Evolutionary conservation across 1,140 invertebrate genomes (phyloP), one percentile per base, ranked within the genome.

Genomic region (Neodiprion fabricii): DNA sequence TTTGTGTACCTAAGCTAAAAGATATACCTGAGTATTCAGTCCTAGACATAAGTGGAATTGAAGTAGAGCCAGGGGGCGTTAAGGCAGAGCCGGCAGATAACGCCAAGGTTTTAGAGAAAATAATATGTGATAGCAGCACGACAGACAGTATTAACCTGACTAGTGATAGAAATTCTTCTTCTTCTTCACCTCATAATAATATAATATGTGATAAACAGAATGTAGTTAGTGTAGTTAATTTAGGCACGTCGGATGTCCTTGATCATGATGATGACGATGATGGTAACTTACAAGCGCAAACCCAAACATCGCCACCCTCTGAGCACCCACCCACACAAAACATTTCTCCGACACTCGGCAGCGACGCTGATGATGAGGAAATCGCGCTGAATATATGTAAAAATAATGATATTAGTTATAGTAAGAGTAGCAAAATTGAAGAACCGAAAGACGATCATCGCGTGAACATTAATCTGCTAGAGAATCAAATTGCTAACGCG

Each of bases 61-160:
- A 74, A 48, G 69, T n/a, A 49, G 68, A 21, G 66, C 48, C 10
- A 72, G 21, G 48, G 14, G 67, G 53, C 14, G 12, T 28, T 53
- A 73, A 3, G 50, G 66, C 23, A 12, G 67, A 49, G 69, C 48
- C 11, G 67, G 14, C 12, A 53, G n/a, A 28, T 48, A n/a, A 67
- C 40, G 74, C 74, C 68, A 48, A 69, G 50, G 61, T 48, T 5
- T 61, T 61, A 53, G 73, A 50, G 69, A 72, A 53, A 72, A 71
- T 70, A 70, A 79, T 71, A 74, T 82, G 81, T 83, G 80, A 83
- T 83, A 80, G 74, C 78, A 79, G 71, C 72, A 78, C 74, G 78
- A 78, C 81, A 71, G 79, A 84, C 82, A 84, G 82, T 84, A 84
- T 84, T 84, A 84, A 84, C 77, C 76, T 76, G 75, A 80, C 77